Percentiles rank a stretch among this genome's conserved stretches.
Evolutionary conservation across 2,797 vertebrate genomes (phyloP).

Genomic region (Hypotaenidia okinawae): DNA sequence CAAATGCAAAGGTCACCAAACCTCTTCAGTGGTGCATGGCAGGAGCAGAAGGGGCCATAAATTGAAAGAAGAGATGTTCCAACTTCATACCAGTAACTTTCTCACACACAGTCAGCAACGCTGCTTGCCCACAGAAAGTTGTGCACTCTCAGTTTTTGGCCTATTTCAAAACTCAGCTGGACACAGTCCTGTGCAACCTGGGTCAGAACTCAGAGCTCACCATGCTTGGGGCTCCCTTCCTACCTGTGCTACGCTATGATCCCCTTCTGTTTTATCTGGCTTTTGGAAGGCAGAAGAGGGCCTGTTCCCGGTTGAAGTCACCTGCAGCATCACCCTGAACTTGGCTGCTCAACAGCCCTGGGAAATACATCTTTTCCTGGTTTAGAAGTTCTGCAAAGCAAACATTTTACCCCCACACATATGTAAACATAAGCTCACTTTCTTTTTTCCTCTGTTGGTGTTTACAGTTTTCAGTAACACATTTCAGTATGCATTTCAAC

Average conservation of each 20-base stretch:
- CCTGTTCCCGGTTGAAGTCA: neutral
- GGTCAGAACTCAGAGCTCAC: neutral
- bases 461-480: neutral
- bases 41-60: neutral
- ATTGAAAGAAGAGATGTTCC: neutral
- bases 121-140: neutral
- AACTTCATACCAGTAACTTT: neutral
- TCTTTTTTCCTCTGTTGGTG: neutral
- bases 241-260: neutral
- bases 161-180: neutral
- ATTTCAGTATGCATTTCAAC: neutral
- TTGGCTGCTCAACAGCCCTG: neutral
- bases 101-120: accelerated
- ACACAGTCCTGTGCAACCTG: neutral
- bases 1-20: accelerated
- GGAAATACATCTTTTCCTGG: neutral
- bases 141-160: neutral
- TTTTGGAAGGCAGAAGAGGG: neutral
- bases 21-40: accelerated
- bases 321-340: neutral
- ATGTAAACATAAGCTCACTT: accelerated
- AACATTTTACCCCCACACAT: neutral
- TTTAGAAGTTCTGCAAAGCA: neutral
- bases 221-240: neutral
- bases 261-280: neutral